Conservation (phyloP, 2,113 vertebrate genomes). For the Ovis aries region ARS-UI_Ramb_v3.0 NC_056063.1:31660001-31660500, state of each 20-base stretch:
- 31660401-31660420: neutral
- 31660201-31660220: neutral
- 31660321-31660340: neutral
- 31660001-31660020: neutral
- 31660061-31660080: neutral
- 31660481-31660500: neutral
- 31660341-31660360: neutral
- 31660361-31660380: neutral
- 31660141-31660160: neutral
- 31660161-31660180: neutral
- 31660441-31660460: neutral
- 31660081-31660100: too few species aligned
- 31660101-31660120: neutral
- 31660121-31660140: neutral
- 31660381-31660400: neutral
- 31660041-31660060: neutral
- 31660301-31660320: neutral
- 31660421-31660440: neutral
- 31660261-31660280: neutral
- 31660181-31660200: neutral
- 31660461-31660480: neutral
- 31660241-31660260: neutral
- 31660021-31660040: neutral
- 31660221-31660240: neutral
- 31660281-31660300: fast-evolving